Evolutionary conservation across 2,888 invertebrate species (phyloP), one percentile per base, ranked within the genome.

Genomic region (Drosophila kanekoi): DNA sequence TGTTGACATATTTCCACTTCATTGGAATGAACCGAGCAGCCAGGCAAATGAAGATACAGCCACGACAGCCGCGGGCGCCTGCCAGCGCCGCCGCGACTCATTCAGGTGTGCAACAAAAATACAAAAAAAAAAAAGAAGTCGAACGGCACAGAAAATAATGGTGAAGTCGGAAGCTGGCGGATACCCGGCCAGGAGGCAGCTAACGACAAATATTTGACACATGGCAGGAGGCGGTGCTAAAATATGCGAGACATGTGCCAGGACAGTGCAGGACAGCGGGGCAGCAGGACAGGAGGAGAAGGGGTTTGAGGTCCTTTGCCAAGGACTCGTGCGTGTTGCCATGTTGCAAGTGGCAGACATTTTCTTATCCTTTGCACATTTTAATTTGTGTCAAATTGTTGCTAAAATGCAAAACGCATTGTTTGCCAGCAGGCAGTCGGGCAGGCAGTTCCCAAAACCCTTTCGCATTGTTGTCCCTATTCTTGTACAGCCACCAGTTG

Each of bases 321-420:
- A 56, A 56, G 71, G 59, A 48, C 33, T 23, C 60, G 66, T 72
- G 68, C 59, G 59, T 75, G 77, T 56, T 59, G 53, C 56, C 44
- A 56, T 59, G 57, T 10, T 70, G 72, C 72, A 60, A 76, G 56
- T 71, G 73, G 41, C 77, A 74, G 67, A 77, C 57, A 73, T 54
- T 67, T 68, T 59, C 56, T 62, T 59, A 33, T 45, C 37, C 57
- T 74, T 76, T 79, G 70, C 69, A 77, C 74, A 85, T 83, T 86
- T 89, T 87, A 89, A 86, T 89, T 89, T 87, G 85, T 86, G 87
- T 87, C 89, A 89, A 86, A 86, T 89, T 87, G 86, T 86, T 87
- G 76, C 82, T 87, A 83, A 83, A 83, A 83, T 87, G 86, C 82
- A 85, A 87, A 85, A 87, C 81, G 87, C 84, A 86, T 85, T 85